A percentile compares a stretch with the other conserved stretches of the same genome.
phyloP scores from a whole-genome alignment of 23 tunicate species.

The Halocynthia aurantium region DNA sequence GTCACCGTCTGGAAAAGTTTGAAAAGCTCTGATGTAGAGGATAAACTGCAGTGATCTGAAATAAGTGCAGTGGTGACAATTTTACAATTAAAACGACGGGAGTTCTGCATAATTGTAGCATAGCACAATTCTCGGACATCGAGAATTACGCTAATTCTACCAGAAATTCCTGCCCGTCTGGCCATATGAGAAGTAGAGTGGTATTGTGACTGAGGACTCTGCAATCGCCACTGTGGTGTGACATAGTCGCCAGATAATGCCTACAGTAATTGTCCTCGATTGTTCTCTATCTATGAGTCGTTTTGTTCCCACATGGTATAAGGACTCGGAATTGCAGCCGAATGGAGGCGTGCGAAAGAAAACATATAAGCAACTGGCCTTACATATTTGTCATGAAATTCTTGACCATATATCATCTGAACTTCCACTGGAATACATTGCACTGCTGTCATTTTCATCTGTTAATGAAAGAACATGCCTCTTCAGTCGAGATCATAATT shows the following conservation, averaged over 20 bases:
- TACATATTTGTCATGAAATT: conserved; percentile 12
- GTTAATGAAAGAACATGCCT: conserved; percentile 26
- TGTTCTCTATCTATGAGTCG: conserved; percentile 64
- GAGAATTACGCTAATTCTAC: too few species aligned
- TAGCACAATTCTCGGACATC: too few species aligned
- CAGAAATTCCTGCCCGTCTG: too few species aligned
- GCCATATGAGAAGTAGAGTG: too few species aligned
- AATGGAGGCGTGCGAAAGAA: background rate
- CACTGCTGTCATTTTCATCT: conserved; percentile 56
- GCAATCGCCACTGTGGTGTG: too few species aligned
- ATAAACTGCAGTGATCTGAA: too few species aligned
- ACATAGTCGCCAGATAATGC: conserved; percentile 26
- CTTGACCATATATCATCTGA: conserved; percentile 22
- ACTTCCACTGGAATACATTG: conserved; percentile 54
- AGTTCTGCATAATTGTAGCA: too few species aligned
- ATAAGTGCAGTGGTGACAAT: too few species aligned
- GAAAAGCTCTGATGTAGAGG: too few species aligned
- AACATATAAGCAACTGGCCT: conserved; percentile 1
- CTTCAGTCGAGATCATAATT: conserved; percentile 50
- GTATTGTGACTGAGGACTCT: too few species aligned
- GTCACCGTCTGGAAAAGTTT: too few species aligned
- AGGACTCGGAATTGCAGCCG: background rate
- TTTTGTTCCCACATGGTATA: background rate
- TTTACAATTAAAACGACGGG: too few species aligned
- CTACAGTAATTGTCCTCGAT: conserved; percentile 65